These are phyloP conservation scores for Orchestes rusci DNA, from an alignment of 2,888 invertebrate species.

Conservation along the genomic window DNA sequence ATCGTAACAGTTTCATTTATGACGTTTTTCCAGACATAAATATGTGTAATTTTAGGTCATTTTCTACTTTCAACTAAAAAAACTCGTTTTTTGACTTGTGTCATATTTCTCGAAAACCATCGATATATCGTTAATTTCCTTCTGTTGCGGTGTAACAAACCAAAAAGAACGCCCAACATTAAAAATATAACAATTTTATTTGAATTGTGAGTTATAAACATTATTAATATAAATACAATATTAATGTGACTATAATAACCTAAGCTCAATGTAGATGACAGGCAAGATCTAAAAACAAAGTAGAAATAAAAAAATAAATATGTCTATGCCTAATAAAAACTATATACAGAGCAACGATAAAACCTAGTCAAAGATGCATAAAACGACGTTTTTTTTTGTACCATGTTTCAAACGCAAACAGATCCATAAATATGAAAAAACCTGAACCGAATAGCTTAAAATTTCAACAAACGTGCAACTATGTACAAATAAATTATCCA, in stretches of 20 bases:
- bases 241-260: slow-evolving; percentile 30
- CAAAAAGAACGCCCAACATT: slow-evolving; percentile 3
- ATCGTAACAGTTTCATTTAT: too few relatives aligned
- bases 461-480: slow-evolving; percentile 33
- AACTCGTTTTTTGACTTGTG: too few relatives aligned
- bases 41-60: too few relatives aligned
- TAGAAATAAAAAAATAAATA: slow-evolving; percentile 26
- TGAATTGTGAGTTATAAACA: slow-evolving; percentile 37
- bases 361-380: too few relatives aligned
- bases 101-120: too few relatives aligned
- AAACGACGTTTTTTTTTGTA: too few relatives aligned
- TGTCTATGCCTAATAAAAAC: too few relatives aligned
- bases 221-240: slow-evolving; percentile 26
- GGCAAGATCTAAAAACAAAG: slow-evolving; percentile 34
- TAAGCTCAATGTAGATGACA: slow-evolving; percentile 32
- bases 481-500: slow-evolving; percentile 35
- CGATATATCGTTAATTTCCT: too few relatives aligned
- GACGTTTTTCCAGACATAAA: too few relatives aligned
- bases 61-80: too few relatives aligned
- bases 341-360: background rate
- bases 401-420: slow-evolving; percentile 5
- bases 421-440: slow-evolving; percentile 13
- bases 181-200: slow-evolving; percentile 41
- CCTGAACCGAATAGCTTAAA: slow-evolving; percentile 27
- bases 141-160: too few relatives aligned